A percentile compares a stretch with the other conserved stretches of the same genome.
phyloP scores from a whole-genome alignment of 2,797 vertebrate species.

The Thalassophryne amazonica region DNA sequence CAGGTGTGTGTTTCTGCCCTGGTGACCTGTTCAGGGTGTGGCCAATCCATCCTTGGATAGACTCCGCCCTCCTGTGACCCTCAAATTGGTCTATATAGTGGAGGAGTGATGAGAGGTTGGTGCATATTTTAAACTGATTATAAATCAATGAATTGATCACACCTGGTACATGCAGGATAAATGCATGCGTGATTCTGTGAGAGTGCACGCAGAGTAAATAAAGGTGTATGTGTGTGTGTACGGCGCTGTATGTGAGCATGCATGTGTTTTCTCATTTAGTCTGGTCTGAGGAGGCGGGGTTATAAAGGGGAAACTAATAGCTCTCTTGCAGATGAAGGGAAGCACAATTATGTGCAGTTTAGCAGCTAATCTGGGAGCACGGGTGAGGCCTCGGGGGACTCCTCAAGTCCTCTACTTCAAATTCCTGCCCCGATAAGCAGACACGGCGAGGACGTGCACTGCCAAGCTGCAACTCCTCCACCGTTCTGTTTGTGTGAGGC shows the following conservation, averaged over 20 bases:
- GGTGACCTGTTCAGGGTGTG: too few species aligned
- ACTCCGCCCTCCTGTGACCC: too few species aligned
- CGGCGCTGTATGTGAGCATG: too few species aligned
- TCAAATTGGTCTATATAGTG: too few species aligned
- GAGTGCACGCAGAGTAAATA: conserved; percentile 15
- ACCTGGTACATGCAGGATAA: not conserved
- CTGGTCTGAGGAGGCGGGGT: conserved; percentile 37
- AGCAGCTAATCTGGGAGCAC: conserved; percentile 92
- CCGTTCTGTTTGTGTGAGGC: too few species aligned
- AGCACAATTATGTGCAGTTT: conserved; percentile 95
- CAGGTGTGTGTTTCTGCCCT: too few species aligned
- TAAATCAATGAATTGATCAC: too few species aligned
- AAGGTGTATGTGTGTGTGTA: conserved; percentile 13
- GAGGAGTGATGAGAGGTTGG: too few species aligned
- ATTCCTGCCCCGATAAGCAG: conserved; percentile 91
- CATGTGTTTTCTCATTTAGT: conserved; percentile 42
- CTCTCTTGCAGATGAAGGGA: conserved; percentile 88
- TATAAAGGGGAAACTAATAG: conserved; percentile 90
- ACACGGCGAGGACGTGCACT: conserved; percentile 69
- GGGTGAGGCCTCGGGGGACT: conserved; percentile 87
- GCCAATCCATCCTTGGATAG: too few species aligned
- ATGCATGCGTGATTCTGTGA: not conserved
- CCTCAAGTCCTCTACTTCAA: conserved; percentile 88
- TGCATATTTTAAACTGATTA: too few species aligned
- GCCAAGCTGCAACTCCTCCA: conserved; percentile 68